Evolutionary conservation across 1,140 invertebrate genomes (phyloP).

Genomic region (Drosophila kurseongensis): DNA sequence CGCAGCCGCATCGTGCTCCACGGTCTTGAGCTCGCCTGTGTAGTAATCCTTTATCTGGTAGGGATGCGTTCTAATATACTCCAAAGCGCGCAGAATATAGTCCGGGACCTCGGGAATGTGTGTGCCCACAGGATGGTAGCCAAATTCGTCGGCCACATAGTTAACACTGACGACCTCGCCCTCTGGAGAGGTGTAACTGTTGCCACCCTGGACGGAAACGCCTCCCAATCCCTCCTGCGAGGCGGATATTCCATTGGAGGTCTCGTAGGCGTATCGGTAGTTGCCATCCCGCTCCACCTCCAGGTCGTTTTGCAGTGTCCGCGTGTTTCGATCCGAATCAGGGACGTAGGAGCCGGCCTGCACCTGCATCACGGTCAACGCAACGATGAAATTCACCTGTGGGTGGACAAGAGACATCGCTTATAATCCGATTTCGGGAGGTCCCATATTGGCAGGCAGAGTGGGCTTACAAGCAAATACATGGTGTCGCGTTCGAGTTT

Average conservation of each 20-base stretch:
- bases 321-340: slow-evolving; percentile 66
- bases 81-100: slow-evolving; percentile 83
- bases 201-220: slow-evolving; percentile 59
- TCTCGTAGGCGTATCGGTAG: slow-evolving; percentile 85
- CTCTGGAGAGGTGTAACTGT: slow-evolving; percentile 78
- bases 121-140: slow-evolving; percentile 85
- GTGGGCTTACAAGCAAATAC: slow-evolving; percentile 59
- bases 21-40: slow-evolving; percentile 62
- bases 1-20: slow-evolving; percentile 69
- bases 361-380: slow-evolving; percentile 37
- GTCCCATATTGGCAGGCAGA: neutral
- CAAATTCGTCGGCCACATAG: slow-evolving; percentile 88
- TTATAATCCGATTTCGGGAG: slow-evolving; percentile 31
- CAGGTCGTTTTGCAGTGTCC: slow-evolving; percentile 65
- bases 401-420: slow-evolving; percentile 9
- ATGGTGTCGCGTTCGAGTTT: slow-evolving; percentile 45
- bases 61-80: slow-evolving; percentile 85
- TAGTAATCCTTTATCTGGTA: slow-evolving; percentile 73
- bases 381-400: slow-evolving; percentile 46
- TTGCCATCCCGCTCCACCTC: slow-evolving; percentile 85
- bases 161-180: slow-evolving; percentile 84
- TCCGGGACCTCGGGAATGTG: slow-evolving; percentile 84
- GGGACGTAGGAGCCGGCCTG: slow-evolving; percentile 59
- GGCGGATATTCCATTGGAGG: slow-evolving; percentile 87
- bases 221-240: slow-evolving; percentile 85